Evolutionary conservation across 2,797 vertebrate genomes (phyloP).

Genomic region (Ara ararauna): DNA sequence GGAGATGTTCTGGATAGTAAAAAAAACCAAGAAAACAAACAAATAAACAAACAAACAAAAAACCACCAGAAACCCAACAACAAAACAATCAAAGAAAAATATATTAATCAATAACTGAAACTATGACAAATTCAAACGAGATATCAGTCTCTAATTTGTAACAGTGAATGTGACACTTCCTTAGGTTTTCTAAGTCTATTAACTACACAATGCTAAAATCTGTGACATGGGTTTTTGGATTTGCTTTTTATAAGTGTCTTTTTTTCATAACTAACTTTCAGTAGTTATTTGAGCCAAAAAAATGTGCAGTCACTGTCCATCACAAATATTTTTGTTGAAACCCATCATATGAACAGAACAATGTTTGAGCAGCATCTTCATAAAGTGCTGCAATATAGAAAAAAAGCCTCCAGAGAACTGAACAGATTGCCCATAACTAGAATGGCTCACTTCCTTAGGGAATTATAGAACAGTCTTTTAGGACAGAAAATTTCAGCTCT

Average conservation of each 20-base stretch:
- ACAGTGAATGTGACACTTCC: background rate
- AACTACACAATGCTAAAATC: background rate
- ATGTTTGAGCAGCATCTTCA: background rate
- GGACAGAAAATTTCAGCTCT: background rate
- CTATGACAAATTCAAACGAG: background rate
- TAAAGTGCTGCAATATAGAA: background rate
- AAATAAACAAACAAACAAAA: background rate
- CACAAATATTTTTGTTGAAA: background rate
- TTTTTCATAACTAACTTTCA: background rate
- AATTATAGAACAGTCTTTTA: background rate
- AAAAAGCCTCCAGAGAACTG: background rate
- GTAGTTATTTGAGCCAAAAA: background rate
- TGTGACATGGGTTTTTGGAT: background rate
- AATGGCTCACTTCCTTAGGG: slow-evolving; percentile 6
- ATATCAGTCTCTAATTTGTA: background rate
- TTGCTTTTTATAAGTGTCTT: background rate
- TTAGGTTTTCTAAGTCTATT: background rate
- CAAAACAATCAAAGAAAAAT: background rate
- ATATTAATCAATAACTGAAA: background rate
- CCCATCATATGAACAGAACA: background rate
- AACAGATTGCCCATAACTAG: slow-evolving; percentile 19
- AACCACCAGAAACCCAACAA: background rate
- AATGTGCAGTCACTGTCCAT: background rate
- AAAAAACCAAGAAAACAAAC: background rate
- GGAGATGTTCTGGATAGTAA: background rate